phyloP scores from a whole-genome alignment of 2,113 vertebrate species.

The Prinia subflava region DNA sequence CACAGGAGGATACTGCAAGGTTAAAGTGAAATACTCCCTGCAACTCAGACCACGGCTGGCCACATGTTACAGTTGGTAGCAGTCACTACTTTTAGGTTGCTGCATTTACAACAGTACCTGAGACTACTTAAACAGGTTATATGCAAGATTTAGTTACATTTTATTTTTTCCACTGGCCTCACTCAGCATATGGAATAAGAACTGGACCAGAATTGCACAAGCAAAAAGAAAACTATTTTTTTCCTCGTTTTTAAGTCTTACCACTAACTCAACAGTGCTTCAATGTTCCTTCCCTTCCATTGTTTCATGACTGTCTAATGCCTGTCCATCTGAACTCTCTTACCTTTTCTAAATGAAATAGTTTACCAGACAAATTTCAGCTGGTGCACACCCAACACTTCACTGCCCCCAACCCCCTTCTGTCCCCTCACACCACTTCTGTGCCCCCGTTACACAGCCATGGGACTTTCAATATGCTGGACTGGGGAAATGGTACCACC shows the following conservation, averaged over 20 bases:
- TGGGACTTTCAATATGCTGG: neutral
- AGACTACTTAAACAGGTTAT: neutral
- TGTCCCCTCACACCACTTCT: neutral
- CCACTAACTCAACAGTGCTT: neutral
- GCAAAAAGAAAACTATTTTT: neutral
- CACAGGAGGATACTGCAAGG: neutral
- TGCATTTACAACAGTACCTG: neutral
- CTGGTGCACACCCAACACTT: neutral
- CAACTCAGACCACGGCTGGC: neutral
- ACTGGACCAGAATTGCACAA: neutral
- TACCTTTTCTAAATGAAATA: neutral
- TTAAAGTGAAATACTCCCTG: accelerated
- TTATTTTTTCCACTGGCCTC: neutral
- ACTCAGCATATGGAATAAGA: neutral
- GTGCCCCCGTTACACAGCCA: neutral
- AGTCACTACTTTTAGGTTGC: neutral
- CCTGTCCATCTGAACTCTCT: neutral
- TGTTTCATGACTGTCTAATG: neutral
- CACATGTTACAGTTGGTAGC: neutral
- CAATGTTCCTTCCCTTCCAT: neutral
- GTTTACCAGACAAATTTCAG: neutral
- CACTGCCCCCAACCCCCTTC: neutral
- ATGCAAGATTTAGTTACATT: neutral
- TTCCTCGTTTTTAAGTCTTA: neutral
- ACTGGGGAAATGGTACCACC: neutral